Percentiles rank a stretch among this genome's conserved stretches.
phyloP scores from a whole-genome alignment of 2,888 invertebrate genomes.

The Hydrotaea cyrtoneurina region DNA sequence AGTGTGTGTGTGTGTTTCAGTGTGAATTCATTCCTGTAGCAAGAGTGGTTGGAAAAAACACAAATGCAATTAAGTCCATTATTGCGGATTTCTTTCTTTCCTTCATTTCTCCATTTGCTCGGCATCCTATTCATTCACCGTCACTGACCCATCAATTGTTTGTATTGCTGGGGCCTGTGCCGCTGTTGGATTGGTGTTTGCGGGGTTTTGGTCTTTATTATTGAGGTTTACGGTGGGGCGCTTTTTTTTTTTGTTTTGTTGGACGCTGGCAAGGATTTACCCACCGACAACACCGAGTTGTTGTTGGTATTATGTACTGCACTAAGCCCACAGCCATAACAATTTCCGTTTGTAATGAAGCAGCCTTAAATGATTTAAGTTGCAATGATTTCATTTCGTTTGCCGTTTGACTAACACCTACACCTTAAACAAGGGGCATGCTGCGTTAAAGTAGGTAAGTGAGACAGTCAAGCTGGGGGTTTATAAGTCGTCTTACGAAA shows the following conservation, averaged over 20 bases:
- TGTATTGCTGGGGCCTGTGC: constrained; percentile 31
- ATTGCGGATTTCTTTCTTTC: constrained; percentile 46
- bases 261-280: neutral
- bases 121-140: neutral
- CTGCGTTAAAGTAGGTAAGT: no score
- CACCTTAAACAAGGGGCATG: neutral
- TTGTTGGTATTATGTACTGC: constrained; percentile 7
- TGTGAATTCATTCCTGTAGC: neutral
- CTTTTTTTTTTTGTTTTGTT: no score
- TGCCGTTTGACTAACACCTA: neutral
- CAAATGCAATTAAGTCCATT: constrained; percentile 62
- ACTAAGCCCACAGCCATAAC: constrained; percentile 53
- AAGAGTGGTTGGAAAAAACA: constrained; percentile 7
- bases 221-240: constrained; percentile 39
- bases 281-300: neutral
- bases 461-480: no score
- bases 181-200: neutral
- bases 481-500: no score
- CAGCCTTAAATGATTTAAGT: constrained; percentile 68
- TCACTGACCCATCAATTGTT: constrained; percentile 39
- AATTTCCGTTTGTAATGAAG: constrained; percentile 62
- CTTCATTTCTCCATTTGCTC: neutral
- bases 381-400: constrained; percentile 45
- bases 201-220: constrained; percentile 23
- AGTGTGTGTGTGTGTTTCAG: constrained; percentile 2